These are phyloP conservation scores for Adelognathus sp. DNA, from an alignment of 2,888 invertebrate genomes.

Conservation along the genomic window DNA sequence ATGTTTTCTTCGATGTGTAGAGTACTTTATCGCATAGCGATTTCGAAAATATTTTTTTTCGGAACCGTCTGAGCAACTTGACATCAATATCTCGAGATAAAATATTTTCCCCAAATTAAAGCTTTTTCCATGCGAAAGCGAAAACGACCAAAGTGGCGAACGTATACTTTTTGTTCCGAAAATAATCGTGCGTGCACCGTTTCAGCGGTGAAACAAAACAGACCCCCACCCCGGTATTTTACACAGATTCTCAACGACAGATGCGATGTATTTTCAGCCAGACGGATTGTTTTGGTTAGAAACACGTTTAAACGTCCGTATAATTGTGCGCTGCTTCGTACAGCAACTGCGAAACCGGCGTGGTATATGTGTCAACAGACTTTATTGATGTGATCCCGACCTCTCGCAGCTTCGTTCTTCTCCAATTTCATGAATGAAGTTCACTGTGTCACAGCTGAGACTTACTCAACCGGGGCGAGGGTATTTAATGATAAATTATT, in stretches of 20 bases:
- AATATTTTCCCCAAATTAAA: too few relatives aligned
- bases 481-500: background rate
- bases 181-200: background rate
- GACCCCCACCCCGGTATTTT: background rate
- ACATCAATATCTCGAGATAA: too few relatives aligned
- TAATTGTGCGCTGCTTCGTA: background rate
- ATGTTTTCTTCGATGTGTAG: too few relatives aligned
- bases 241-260: background rate
- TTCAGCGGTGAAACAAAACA: background rate
- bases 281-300: background rate
- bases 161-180: background rate
- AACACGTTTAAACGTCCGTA: background rate
- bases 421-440: background rate
- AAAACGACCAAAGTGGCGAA: too few relatives aligned
- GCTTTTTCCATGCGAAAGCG: too few relatives aligned
- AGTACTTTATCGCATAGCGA: too few relatives aligned
- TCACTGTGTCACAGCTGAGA: background rate
- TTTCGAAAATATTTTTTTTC: too few relatives aligned
- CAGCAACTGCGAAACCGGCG: too few relatives aligned
- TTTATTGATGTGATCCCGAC: background rate
- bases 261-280: background rate
- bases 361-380: background rate
- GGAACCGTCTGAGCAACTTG: too few relatives aligned
- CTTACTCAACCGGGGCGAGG: background rate
- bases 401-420: background rate